Conservation (phyloP, 2,888 invertebrate genomes). For the Andrena camellia region DNA sequence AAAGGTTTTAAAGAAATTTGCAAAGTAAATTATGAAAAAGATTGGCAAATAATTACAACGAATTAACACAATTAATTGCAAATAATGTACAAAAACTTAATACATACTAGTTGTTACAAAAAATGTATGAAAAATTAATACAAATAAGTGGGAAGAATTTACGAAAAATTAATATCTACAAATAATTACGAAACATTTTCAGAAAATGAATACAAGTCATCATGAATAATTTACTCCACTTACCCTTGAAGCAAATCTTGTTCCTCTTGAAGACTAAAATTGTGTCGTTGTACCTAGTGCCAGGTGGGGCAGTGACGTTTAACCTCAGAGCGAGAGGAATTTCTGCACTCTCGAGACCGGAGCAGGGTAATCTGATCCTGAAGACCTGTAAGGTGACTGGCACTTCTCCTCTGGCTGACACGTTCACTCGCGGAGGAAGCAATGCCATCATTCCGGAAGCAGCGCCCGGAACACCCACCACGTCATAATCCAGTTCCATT, state of each 20-base stretch:
- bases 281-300: constrained; percentile 89
- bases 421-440: constrained; percentile 92
- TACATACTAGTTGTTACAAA: too few species aligned
- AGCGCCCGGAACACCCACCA: constrained; percentile 85
- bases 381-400: constrained; percentile 92
- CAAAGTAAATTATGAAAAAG: too few species aligned
- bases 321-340: constrained; percentile 93
- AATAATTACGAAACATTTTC: too few species aligned
- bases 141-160: too few species aligned
- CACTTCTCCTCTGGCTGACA: constrained; percentile 92
- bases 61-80: too few species aligned
- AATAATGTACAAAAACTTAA: too few species aligned
- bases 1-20: too few species aligned
- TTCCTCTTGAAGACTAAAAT: constrained; percentile 92
- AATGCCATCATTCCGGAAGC: constrained; percentile 87
- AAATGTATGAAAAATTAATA: too few species aligned
- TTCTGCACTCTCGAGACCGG: constrained; percentile 92
- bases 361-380: constrained; percentile 93
- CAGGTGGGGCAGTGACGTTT: constrained; percentile 91
- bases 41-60: too few species aligned
- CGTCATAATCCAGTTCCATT: constrained; percentile 92
- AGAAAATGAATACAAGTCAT: background rate
- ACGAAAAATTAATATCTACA: too few species aligned
- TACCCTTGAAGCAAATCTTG: constrained; percentile 95
- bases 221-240: constrained; percentile 58